Percentiles rank a stretch among this genome's conserved stretches.
Conservation (phyloP, 2,113 vertebrate genomes). For the Sterrhoptilus dennistouni region DNA sequence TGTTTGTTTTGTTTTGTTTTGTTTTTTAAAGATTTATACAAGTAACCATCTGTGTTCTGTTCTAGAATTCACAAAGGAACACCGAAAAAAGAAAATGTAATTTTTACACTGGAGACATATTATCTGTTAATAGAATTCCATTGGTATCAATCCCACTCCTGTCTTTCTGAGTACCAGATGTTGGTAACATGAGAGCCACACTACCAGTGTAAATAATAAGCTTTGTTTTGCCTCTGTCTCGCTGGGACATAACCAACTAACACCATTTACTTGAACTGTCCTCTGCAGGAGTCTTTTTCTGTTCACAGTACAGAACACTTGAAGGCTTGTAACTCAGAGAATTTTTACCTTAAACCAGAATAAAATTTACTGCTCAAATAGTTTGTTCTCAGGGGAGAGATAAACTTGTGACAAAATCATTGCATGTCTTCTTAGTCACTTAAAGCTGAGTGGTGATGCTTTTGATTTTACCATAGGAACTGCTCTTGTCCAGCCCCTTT, state of each 20-base stretch:
- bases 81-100: not conserved
- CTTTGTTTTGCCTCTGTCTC: not conserved
- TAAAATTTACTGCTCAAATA: not conserved
- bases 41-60: not conserved
- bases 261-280: not conserved
- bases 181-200: not conserved
- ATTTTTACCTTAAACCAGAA: not conserved
- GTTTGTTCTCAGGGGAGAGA: not conserved
- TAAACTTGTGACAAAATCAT: not conserved
- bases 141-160: not conserved
- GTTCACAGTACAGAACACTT: not conserved
- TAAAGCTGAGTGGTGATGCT: not conserved
- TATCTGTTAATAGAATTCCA: not conserved
- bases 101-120: too few relatives aligned
- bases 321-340: not conserved
- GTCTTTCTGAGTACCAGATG: not conserved
- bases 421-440: not conserved
- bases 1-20: too few relatives aligned
- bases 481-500: rapidly evolving
- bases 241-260: not conserved
- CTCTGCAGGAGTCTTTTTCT: not conserved
- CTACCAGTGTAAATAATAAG: not conserved
- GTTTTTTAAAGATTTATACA: not conserved
- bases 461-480: not conserved
- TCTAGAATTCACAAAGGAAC: not conserved